Base-by-base conservation (phyloP, 35 echinoderm and acorn worm genomes). In the Amphiura filiformis region DNA sequence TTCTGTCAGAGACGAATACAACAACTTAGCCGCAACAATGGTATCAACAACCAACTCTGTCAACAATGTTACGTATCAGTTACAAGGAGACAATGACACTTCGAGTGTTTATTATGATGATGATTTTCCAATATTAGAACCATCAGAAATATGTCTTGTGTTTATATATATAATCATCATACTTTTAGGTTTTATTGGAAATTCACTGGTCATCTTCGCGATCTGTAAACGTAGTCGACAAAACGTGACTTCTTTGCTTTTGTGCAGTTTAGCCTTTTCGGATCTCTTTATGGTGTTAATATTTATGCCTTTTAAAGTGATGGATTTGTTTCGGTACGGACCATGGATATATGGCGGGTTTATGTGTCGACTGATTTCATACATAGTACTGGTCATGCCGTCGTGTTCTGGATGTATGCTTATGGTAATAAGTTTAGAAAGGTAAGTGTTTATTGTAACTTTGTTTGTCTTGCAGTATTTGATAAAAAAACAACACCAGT, bases 341-440 rank as follows among this genome's bases (percentile, higher is more conserved):
- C 0, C 18, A 0, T 95, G 79, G 80, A 36, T 30, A 0, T 56
- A 88, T 20, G 93, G 93, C 0, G 22, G 57, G 0, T 26, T 95
- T 31, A 35, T 81, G 34, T 95, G 93, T 52, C 37, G 88, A 31
- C 33, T 95, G 0, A 75, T 57, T 15, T 80, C 77, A 1, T 91
- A 87, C 56, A 61, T 95, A 12, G 64, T 35, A 36, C 18, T 85
- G 14, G 65, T 95, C 1, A 78, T 80, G 0, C 89, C 86, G 49
- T 86, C 93, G 32, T 91, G 87, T 13, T 95, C 93, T 12, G 93
- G 89, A 0, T 90, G 85, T 33, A 95, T 95, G 93, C 86, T 95
- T 31, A 78, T 95, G 78, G 93, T 88, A 0, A 95, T 95, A 28
- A 91, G 93, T 37, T 82, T 83, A 33, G 93, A 91, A 92, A 76